Conservation (phyloP, 2,797 vertebrate species). For the Molossus molossus region DNA sequence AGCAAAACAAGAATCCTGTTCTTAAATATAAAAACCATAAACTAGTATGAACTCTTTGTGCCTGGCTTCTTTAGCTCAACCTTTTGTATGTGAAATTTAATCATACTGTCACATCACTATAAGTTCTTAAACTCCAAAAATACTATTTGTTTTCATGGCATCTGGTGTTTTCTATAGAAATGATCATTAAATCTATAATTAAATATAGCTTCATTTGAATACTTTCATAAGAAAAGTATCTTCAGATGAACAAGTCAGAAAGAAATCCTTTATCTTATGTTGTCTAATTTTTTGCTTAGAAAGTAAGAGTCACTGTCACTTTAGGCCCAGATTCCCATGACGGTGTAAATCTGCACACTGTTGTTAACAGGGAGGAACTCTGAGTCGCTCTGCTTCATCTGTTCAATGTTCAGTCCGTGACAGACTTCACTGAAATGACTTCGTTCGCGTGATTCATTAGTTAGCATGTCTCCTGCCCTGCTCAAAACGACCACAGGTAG, state of each 20-base stretch:
- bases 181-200: background rate
- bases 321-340: background rate
- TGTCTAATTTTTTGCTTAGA: background rate
- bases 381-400: background rate
- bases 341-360: background rate
- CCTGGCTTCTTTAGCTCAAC: slow-evolving; percentile 18
- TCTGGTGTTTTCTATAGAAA: slow-evolving; percentile 16
- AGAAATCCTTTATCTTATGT: background rate
- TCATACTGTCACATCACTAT: background rate
- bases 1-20: background rate
- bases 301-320: background rate
- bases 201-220: slow-evolving; percentile 11
- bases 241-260: background rate
- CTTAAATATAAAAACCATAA: slow-evolving; percentile 14
- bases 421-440: background rate
- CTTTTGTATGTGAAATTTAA: background rate
- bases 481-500: background rate
- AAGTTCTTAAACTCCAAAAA: slow-evolving; percentile 25
- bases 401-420: background rate
- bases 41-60: background rate
- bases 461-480: background rate
- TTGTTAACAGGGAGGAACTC: background rate
- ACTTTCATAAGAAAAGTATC: slow-evolving; percentile 22
- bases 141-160: slow-evolving; percentile 8
- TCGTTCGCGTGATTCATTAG: background rate